A percentile compares a stretch with the other conserved stretches of the same genome.
These are phyloP conservation scores for Pavo muticus DNA, from an alignment of 2,113 vertebrate species.

Conservation along the genomic window DNA sequence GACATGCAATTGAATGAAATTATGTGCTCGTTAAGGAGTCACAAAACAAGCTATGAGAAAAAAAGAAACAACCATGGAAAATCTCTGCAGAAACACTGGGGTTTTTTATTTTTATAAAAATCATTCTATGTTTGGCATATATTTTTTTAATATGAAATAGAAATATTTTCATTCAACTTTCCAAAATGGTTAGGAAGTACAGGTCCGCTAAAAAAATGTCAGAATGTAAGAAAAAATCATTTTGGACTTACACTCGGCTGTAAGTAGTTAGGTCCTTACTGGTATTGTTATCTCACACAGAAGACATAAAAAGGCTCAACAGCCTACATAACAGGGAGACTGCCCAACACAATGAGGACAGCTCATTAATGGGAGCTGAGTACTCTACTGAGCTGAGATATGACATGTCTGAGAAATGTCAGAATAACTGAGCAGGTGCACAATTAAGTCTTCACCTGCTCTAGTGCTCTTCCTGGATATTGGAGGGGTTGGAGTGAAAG, in stretches of 20 bases:
- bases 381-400: neutral
- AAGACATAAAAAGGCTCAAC: neutral
- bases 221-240: neutral
- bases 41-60: neutral
- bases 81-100: neutral
- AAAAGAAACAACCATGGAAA: neutral
- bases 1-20: neutral
- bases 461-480: neutral
- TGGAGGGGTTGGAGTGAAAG: neutral
- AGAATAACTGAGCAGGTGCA: neutral
- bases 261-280: neutral
- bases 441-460: neutral
- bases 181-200: neutral
- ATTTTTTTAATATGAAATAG: neutral
- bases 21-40: accelerated
- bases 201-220: neutral
- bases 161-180: neutral
- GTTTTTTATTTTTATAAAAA: neutral
- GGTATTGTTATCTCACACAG: neutral
- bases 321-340: neutral
- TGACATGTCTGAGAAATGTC: accelerated
- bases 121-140: neutral
- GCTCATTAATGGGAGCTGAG: neutral
- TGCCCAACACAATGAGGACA: neutral
- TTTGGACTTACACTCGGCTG: neutral